Evolutionary conservation across 2,888 invertebrate genomes (phyloP).

Genomic region (Arrhopalites spinosus): DNA sequence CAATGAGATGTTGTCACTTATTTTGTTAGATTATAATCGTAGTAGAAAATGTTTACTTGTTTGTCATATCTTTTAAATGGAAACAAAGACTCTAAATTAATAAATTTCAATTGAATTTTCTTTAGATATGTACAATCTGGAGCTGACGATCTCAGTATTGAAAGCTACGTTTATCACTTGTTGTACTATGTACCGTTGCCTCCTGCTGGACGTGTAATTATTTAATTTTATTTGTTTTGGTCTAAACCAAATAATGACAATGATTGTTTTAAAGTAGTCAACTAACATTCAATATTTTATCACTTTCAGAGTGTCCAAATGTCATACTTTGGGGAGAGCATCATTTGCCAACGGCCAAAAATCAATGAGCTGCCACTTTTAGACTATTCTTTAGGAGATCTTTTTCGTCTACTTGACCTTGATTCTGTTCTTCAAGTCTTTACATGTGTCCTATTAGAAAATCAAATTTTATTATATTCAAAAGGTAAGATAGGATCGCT

Average conservation of each 20-base stretch:
- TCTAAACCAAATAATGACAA: too few relatives aligned
- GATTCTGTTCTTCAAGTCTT: slow-evolving; percentile 92
- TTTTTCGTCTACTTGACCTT: slow-evolving; percentile 87
- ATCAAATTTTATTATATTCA: slow-evolving; percentile 93
- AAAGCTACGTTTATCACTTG: slow-evolving; percentile 93
- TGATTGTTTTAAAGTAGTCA: slow-evolving; percentile 59
- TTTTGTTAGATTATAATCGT: too few relatives aligned
- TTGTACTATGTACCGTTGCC: slow-evolving; percentile 93
- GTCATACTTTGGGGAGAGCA: slow-evolving; percentile 63
- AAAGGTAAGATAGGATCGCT: slow-evolving; percentile 69
- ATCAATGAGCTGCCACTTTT: slow-evolving; percentile 87
- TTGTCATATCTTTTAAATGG: too few relatives aligned
- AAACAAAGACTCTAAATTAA: background rate
- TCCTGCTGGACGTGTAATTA: slow-evolving; percentile 70
- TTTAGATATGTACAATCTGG: slow-evolving; percentile 40
- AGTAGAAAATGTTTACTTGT: too few relatives aligned
- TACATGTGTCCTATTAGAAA: slow-evolving; percentile 92
- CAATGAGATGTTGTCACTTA: too few relatives aligned
- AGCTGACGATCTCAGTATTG: slow-evolving; percentile 63
- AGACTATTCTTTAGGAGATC: slow-evolving; percentile 86
- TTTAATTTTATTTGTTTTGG: too few relatives aligned
- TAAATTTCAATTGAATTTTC: slow-evolving; percentile 23
- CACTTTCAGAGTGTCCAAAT: slow-evolving; percentile 69
- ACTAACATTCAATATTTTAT: too few relatives aligned
- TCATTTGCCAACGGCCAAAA: slow-evolving; percentile 63